phyloP scores from a whole-genome alignment of 2,113 vertebrate genomes.

The Gila orcuttii region DNA sequence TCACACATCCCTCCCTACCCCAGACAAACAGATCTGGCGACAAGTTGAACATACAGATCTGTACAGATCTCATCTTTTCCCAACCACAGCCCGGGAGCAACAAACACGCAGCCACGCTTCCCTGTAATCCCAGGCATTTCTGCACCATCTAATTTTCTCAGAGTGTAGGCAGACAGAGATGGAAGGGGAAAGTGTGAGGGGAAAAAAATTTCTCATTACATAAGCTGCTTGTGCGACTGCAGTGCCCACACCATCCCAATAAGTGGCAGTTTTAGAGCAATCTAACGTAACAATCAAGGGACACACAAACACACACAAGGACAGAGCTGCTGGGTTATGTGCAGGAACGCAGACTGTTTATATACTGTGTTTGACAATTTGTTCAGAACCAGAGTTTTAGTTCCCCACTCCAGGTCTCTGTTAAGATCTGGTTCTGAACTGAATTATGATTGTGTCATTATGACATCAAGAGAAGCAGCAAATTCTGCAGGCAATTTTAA shows the following conservation, averaged over 20 bases:
- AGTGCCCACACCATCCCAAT: slow-evolving; percentile 40
- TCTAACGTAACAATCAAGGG: slow-evolving; percentile 27
- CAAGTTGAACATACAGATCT: background rate
- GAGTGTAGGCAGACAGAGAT: slow-evolving; percentile 52
- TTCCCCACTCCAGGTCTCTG: slow-evolving; percentile 1
- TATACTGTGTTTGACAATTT: background rate
- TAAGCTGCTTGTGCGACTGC: slow-evolving; percentile 35
- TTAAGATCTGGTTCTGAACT: background rate
- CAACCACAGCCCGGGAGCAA: slow-evolving; percentile 45
- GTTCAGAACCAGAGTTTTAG: slow-evolving; percentile 2
- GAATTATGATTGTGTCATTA: background rate
- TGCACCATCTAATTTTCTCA: slow-evolving; percentile 59
- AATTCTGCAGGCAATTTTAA: background rate
- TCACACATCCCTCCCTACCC: background rate
- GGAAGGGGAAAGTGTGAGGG: slow-evolving; percentile 36
- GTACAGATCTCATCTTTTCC: slow-evolving; percentile 25
- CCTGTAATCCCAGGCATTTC: slow-evolving; percentile 59
- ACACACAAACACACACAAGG: slow-evolving; percentile 34
- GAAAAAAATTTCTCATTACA: slow-evolving; percentile 32
- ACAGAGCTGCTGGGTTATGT: slow-evolving; percentile 8
- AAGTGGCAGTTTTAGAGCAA: slow-evolving; percentile 44
- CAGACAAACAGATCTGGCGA: slow-evolving; percentile 35
- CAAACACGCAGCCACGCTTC: slow-evolving; percentile 54
- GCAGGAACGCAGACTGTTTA: background rate
- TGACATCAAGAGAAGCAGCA: background rate